Base-by-base conservation (phyloP, 1,140 invertebrate genomes). In the Elymnias hypermnestra region DNA sequence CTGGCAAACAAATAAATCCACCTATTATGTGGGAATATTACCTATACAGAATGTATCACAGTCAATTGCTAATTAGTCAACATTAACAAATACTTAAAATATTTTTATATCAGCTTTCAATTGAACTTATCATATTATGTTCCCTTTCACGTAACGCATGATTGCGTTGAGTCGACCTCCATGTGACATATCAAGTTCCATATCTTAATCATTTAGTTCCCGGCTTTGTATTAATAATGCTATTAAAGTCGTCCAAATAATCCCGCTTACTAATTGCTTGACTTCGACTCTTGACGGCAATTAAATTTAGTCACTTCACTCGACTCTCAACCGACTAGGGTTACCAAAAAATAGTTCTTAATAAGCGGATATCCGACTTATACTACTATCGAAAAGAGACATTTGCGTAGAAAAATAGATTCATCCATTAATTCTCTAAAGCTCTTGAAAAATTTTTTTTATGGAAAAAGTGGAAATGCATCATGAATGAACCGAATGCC, bases 241-340 rank as follows among this genome's bases (percentile, higher is more conserved):
- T 52, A 58, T 69, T 62, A 61, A 57, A 56, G 44, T 41, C 45
- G 44, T 42, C 58, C 56, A 55, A 75, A 71, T 67, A 62, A 63
- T 63, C 65, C 57, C 59, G 51, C 57, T 59, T 49, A 49, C 52
- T 72, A 72, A 75, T 72, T 68, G 66, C 63, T 68, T 46, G 52
- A 53, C 48, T 62, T 46, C 50, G 48, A 51, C 58, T 68, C 60
- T 66, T 62, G 52, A 60, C 58, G 44, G 51, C 63, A 69, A 77
- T 74, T 74, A 69, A 68, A 67, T 72, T 70, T 67, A 53, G 51
- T 65, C 60, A 56, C 42, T 49, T 40, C 45, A 53, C 36, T 54
- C 48, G 41, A 37, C 48, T 45, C 23, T 42, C 41, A n/a, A n/a
- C n/a, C n/a, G 28, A 25, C 21, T 33, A 33, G 13, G 13, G 29